phyloP scores from a whole-genome alignment of 2,888 invertebrate genomes.

The Anthrax anthrax region DNA sequence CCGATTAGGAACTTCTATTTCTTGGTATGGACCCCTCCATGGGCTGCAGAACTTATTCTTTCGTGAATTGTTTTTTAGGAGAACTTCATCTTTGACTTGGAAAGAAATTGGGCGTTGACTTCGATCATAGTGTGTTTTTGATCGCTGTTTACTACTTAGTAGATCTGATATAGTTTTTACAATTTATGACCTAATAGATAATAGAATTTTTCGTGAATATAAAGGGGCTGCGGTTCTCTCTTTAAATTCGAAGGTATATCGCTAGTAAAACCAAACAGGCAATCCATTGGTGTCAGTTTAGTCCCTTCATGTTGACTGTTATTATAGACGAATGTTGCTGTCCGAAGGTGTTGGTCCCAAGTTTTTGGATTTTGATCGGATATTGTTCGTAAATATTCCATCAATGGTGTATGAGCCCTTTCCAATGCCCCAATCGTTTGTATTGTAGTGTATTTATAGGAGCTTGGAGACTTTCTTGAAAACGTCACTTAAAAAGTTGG shows the following conservation, averaged over 20 bases:
- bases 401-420: conserved; percentile 5
- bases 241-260: conserved; percentile 1
- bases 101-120: neutral
- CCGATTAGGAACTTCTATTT: neutral
- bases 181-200: neutral
- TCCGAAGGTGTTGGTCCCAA: conserved; percentile 9
- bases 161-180: neutral
- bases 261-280: too few species aligned
- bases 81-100: neutral
- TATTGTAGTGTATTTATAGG: neutral
- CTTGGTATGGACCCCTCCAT: neutral
- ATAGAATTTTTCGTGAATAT: conserved; percentile 2
- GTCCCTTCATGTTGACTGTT: conserved; percentile 2
- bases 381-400: conserved; percentile 5
- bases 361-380: conserved; percentile 3
- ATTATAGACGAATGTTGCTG: conserved; percentile 7
- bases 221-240: neutral
- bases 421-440: conserved; percentile 7
- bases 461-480: neutral
- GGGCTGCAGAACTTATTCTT: too few species aligned
- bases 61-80: neutral
- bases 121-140: conserved; percentile 2
- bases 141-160: neutral
- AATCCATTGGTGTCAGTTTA: conserved; percentile 6
- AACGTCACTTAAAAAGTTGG: neutral